These are phyloP conservation scores for Falcaria lacertinaria DNA, from an alignment of 2,888 invertebrate genomes.

Conservation along the genomic window DNA sequence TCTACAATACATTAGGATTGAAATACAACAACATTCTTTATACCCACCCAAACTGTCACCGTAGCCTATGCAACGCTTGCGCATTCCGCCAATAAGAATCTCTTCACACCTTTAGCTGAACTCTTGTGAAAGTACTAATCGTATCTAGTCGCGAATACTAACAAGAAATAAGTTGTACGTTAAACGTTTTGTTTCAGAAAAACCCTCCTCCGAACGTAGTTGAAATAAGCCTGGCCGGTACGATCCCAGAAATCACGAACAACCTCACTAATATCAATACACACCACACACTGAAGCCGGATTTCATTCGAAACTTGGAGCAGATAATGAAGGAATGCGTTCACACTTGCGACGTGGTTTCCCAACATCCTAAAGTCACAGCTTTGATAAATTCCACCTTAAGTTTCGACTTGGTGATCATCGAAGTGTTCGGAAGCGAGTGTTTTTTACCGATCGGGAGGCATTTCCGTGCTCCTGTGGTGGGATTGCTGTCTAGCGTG, in stretches of 20 bases:
- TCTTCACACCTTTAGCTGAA: no score
- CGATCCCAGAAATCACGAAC: constrained; percentile 66
- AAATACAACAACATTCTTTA: no score
- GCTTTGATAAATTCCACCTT: constrained; percentile 55
- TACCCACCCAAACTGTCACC: no score
- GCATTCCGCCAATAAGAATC: no score
- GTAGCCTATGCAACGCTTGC: no score
- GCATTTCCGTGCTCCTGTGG: constrained; percentile 73
- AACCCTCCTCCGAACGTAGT: constrained; percentile 57
- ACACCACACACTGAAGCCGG: constrained; percentile 55
- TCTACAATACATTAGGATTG: no score
- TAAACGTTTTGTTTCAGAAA: constrained; percentile 64
- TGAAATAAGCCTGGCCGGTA: constrained; percentile 70
- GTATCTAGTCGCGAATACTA: no score
- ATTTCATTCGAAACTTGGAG: constrained; percentile 59
- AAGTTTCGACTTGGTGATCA: constrained; percentile 61
- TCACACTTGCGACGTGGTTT: constrained; percentile 62
- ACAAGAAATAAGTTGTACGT: no score
- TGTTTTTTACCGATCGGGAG: constrained; percentile 78
- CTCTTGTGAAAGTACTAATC: no score
- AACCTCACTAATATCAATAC: constrained; percentile 57
- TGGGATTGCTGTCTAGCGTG: constrained; percentile 75
- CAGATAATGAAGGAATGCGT: constrained; percentile 71
- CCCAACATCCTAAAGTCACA: constrained; percentile 55
- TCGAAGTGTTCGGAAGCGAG: constrained; percentile 78